phyloP scores from a whole-genome alignment of 1,140 invertebrate species.

The Calliphora vicina region DNA sequence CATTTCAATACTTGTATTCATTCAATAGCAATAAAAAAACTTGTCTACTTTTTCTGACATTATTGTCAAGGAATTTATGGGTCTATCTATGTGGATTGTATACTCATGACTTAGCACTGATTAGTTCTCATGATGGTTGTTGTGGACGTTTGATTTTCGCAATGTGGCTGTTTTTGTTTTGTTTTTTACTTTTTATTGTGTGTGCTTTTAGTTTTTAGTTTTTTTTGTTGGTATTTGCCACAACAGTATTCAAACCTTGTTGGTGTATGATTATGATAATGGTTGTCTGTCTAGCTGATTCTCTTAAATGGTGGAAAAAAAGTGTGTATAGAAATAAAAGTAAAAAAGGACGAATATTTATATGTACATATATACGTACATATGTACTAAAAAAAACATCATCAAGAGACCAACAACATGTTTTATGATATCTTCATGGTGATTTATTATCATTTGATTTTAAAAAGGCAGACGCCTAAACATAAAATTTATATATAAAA shows the following conservation, averaged over 20 bases:
- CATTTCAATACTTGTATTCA: neutral
- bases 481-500: neutral
- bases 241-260: neutral
- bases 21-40: neutral
- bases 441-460: constrained; percentile 64
- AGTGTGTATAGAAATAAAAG: neutral
- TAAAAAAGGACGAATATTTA: neutral
- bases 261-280: constrained; percentile 27
- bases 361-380: neutral
- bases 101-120: neutral
- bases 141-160: neutral
- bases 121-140: constrained; percentile 5
- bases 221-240: neutral
- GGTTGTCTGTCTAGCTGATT: constrained; percentile 8
- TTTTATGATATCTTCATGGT: constrained; percentile 62
- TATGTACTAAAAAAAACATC: constrained; percentile 13
- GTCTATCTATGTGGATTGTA: neutral
- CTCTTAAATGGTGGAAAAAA: neutral
- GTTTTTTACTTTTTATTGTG: neutral
- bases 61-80: constrained; percentile 6
- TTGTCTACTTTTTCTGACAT: neutral
- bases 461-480: constrained; percentile 57
- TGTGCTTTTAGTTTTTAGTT: neutral
- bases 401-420: constrained; percentile 45
- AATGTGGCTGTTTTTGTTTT: neutral